Conservation (phyloP, 2,797 vertebrate genomes). For the Enteromius radiatus region DNA sequence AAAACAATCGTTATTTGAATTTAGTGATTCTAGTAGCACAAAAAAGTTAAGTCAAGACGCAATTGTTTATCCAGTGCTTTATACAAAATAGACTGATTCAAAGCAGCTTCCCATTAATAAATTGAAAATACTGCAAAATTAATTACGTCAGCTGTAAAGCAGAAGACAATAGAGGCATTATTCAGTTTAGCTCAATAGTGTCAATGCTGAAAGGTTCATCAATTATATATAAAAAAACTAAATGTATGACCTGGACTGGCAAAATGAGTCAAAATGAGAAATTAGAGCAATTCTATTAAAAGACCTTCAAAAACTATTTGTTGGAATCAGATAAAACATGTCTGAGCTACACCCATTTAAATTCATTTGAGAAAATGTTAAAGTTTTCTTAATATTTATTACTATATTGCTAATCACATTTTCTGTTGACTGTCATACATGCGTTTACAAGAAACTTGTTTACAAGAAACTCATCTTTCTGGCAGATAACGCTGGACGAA, state of each 20-base stretch:
- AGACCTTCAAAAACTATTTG: too few relatives aligned
- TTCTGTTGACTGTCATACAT: too few relatives aligned
- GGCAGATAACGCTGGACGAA: too few relatives aligned
- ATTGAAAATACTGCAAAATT: neutral
- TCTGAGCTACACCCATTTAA: too few relatives aligned
- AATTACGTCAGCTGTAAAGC: neutral
- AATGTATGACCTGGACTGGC: neutral
- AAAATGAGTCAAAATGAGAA: too few relatives aligned
- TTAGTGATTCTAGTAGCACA: neutral
- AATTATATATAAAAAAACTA: neutral
- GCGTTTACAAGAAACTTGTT: too few relatives aligned
- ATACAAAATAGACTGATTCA: neutral
- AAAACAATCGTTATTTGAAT: slow-evolving; percentile 11
- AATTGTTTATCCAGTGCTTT: neutral
- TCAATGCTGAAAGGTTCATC: neutral
- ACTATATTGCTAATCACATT: too few relatives aligned
- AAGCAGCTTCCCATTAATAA: neutral
- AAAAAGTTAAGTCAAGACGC: neutral
- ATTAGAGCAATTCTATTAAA: too few relatives aligned
- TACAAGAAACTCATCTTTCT: too few relatives aligned
- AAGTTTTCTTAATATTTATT: too few relatives aligned
- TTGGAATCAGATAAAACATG: neutral
- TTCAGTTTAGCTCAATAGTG: neutral
- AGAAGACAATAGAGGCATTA: neutral
- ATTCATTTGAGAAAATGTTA: too few relatives aligned